phyloP scores from a whole-genome alignment of 2,797 vertebrate genomes.

The Tauraco hartlaubi region DNA sequence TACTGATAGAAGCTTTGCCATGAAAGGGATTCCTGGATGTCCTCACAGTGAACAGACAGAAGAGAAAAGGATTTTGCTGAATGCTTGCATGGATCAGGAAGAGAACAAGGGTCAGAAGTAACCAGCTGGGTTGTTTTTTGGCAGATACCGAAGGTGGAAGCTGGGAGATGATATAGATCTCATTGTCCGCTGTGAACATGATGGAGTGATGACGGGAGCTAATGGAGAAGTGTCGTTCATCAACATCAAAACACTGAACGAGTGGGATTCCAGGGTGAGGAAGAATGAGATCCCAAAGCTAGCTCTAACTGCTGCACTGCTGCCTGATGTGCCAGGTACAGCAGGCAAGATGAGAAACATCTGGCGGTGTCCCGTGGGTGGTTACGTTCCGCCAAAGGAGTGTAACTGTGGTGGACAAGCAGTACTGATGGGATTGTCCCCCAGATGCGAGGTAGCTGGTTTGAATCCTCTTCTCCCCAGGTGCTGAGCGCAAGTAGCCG shows the following conservation, averaged over 20 bases:
- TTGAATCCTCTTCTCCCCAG: background rate
- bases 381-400: background rate
- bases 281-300: slow-evolving; percentile 10
- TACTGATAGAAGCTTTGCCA: background rate
- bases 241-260: slow-evolving; percentile 97
- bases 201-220: slow-evolving; percentile 97
- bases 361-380: accelerated
- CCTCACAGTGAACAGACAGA: background rate
- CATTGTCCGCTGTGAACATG: slow-evolving; percentile 97
- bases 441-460: background rate
- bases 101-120: background rate
- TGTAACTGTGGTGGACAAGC: background rate
- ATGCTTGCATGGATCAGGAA: background rate
- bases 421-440: background rate
- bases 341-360: background rate
- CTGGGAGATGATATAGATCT: slow-evolving; percentile 98
- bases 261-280: slow-evolving; percentile 98
- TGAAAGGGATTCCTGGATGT: background rate
- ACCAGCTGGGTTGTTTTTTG: background rate
- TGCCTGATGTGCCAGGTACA: slow-evolving; percentile 39
- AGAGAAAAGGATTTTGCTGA: background rate
- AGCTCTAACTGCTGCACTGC: slow-evolving; percentile 47
- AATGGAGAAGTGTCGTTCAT: slow-evolving; percentile 98
- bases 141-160: slow-evolving; percentile 97
- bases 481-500: background rate